Base-by-base conservation (phyloP, 2,113 vertebrate genomes). In the Passer domesticus region DNA sequence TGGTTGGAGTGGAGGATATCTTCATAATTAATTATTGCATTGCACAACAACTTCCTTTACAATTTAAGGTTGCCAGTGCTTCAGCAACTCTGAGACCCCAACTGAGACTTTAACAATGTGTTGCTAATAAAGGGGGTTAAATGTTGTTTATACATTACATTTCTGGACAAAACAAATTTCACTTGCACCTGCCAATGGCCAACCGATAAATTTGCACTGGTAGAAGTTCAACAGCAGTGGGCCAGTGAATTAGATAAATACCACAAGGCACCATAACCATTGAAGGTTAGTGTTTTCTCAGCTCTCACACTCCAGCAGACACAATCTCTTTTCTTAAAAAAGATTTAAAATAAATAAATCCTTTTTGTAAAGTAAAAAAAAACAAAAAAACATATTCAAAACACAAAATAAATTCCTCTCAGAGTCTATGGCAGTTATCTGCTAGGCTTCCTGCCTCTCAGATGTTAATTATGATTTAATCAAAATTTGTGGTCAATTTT, bases 201-300 rank as follows among this genome's bases (percentile, higher is more conserved):
- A 93, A 44, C 94, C 94, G 91, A 97, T 96, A 96, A 94, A 97
- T 94, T 89, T 60, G 90, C 87, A 88, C 84, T 93, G 66, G 73
- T 95, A 96, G 91, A 97, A 96, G 81, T 96, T 97, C 94, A 96
- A 85, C 76, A 91, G 83, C 87, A 97, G 67, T 69, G 94, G 83
- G 85, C 58, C 85, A 94, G 56, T 80, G 91, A 91, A 89, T 94
- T 97, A 97, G 89, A 95, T 91, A 98, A 97, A 97, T 97, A 97
- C 78, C 70, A 79, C 78, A 80, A 91, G 90, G 95, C 83, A 96
- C 69, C 37, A 43, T 83, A 90, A 93, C 58, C 60, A 78, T 41
- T n/a, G 77, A 94, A 78, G 58, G 74, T 78, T 95, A 96, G 90
- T 90, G 62, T 46, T 92, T 96, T 96, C 89, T 90, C 85, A 94